Evolutionary conservation across 2,113 vertebrate genomes (phyloP), one percentile per base, ranked within the genome.

Genomic region (Platanista minor): DNA sequence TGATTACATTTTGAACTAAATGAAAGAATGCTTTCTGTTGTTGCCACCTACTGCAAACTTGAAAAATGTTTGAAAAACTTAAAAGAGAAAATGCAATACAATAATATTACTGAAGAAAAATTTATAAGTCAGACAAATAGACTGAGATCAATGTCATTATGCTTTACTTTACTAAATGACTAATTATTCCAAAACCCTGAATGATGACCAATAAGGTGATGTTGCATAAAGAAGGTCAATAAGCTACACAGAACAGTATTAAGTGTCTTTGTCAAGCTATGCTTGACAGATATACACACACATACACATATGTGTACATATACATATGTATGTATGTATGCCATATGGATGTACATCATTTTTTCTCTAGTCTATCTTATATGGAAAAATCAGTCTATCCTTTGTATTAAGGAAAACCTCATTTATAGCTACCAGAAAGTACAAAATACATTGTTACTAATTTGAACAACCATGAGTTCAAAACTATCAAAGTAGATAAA

Each of bases 1-100:
- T 85, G 20, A 36, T 21, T 84, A 64, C 78, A 23, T 83, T 77
- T 17, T 87, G 43, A 95, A 64, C 27, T 6, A 57, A n/a, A 77
- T 14, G 66, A 82, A 88, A 85, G 8, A 57, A 67, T 57, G 62
- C 62, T 83, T 92, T 86, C 83, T 66, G 75, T 21, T 91, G 94
- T 87, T 91, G 89, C 94, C 69, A 90, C 41, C 83, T 80, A 89
- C 87, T 89, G 36, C 71, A 91, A 81, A 93, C 49, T 74, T 67
- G 39, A 94, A 93, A 82, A 81, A 66, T 49, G 29, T 15, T 52
- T 13, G 36, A 75, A 87, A 91, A 74, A 31, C 17, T 41, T 93
- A 41, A 86, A 93, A 82, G 54, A 81, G 54, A 69, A 95, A 84
- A 69, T 74, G 3, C 23, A 94, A 54, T 39, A 81, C 52, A 33